Conservation (phyloP, 1,140 invertebrate species). For the Sarcophaga peregrina region DNA sequence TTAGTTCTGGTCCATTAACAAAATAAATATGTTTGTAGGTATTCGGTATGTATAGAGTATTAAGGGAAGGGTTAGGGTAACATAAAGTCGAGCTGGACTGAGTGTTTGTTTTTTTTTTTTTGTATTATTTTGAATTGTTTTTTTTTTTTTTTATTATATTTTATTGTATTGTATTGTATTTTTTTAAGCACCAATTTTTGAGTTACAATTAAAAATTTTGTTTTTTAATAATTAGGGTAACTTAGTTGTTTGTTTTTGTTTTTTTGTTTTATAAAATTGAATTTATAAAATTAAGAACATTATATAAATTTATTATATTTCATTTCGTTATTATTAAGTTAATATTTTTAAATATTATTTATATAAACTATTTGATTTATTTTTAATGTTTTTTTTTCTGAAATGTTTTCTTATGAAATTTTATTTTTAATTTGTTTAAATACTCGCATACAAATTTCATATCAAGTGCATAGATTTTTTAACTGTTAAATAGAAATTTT, state of each 20-base stretch:
- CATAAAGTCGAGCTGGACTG: not conserved
- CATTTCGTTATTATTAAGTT: not conserved
- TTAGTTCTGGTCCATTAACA: too few species aligned
- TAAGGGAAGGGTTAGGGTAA: too few species aligned
- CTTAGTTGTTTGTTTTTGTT: not conserved
- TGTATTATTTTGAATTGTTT: not conserved
- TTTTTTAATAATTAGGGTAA: too few species aligned
- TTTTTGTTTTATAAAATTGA: not conserved
- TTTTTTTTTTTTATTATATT: slow-evolving; percentile 11
- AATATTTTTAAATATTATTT: not conserved
- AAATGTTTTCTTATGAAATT: too few species aligned
- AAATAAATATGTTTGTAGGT: too few species aligned
- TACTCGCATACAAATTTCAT: too few species aligned
- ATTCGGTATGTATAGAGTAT: too few species aligned
- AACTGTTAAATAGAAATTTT: too few species aligned
- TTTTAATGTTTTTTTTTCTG: too few species aligned
- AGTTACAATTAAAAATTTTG: not conserved
- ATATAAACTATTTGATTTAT: too few species aligned
- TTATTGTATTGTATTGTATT: not conserved
- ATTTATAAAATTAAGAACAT: not conserved
- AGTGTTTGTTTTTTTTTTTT: not conserved
- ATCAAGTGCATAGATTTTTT: too few species aligned
- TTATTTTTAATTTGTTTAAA: too few species aligned
- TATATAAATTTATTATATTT: not conserved
- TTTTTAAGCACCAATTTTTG: slow-evolving; percentile 32